Evolutionary conservation across 2,797 vertebrate genomes (phyloP).

Genomic region (Myiothlypis coronata): DNA sequence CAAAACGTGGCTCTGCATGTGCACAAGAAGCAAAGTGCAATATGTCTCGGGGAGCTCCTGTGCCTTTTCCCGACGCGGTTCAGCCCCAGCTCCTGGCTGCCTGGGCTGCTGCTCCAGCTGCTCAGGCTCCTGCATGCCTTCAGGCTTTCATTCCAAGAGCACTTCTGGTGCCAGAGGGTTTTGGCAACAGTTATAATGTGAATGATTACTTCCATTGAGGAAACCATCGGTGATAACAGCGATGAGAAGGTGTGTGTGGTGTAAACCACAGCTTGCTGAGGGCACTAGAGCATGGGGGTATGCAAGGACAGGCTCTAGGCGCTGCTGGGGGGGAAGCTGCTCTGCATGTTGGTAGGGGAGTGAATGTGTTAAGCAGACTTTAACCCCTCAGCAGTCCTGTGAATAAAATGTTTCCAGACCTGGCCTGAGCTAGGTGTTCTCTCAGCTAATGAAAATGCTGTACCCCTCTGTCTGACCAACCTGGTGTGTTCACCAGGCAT

Average conservation of each 20-base stretch:
- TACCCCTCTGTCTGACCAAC: background rate
- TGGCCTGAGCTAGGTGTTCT: background rate
- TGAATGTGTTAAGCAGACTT: background rate
- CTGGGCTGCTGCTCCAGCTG: background rate
- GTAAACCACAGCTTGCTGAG: constrained; percentile 11
- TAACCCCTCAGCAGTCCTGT: background rate
- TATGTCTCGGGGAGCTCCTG: background rate
- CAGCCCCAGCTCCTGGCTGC: background rate
- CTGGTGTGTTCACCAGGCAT: background rate
- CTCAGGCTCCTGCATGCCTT: background rate
- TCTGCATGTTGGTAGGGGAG: background rate
- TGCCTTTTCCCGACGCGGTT: accelerated
- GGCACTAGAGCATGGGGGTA: background rate
- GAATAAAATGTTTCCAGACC: constrained; percentile 9
- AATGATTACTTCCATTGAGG: constrained; percentile 54
- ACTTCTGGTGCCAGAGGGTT: constrained; percentile 47
- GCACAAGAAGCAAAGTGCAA: background rate
- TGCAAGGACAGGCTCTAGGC: background rate
- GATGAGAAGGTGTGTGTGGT: background rate
- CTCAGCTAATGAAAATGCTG: background rate
- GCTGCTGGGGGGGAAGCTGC: background rate
- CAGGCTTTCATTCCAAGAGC: constrained; percentile 20
- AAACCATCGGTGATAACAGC: constrained; percentile 34
- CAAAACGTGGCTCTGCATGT: background rate
- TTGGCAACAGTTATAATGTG: constrained; percentile 26